phyloP scores from a whole-genome alignment of 2,888 invertebrate genomes.

The Diaprepes abbreviatus region DNA sequence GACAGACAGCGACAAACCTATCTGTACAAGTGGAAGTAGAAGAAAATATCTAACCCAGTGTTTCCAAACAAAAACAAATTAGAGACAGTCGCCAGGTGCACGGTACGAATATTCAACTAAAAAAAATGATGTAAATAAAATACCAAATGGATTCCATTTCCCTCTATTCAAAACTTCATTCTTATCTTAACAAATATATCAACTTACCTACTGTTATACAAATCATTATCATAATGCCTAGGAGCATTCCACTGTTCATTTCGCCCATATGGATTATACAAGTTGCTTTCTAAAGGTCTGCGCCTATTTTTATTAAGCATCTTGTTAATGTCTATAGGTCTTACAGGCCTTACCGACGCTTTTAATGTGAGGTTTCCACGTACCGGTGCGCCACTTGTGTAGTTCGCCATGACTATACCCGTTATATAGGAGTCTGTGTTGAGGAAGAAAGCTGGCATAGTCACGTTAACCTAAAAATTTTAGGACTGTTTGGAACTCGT shows the following conservation, averaged over 20 bases:
- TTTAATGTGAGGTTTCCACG: slow-evolving; percentile 89
- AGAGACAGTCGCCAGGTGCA: too few relatives aligned
- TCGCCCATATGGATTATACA: slow-evolving; percentile 39
- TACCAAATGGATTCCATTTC: too few relatives aligned
- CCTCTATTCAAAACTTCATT: too few relatives aligned
- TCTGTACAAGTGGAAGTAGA: too few relatives aligned
- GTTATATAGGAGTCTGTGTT: slow-evolving; percentile 86
- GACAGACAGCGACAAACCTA: too few relatives aligned
- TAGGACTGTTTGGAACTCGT: too few relatives aligned
- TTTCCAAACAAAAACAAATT: too few relatives aligned
- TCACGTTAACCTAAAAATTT: slow-evolving; percentile 84
- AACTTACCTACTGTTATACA: slow-evolving; percentile 16
- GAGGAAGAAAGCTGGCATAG: slow-evolving; percentile 95
- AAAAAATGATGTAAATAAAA: too few relatives aligned
- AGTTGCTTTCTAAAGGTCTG: slow-evolving; percentile 45
- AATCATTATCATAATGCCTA: slow-evolving; percentile 13
- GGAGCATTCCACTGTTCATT: slow-evolving; percentile 37
- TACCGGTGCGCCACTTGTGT: slow-evolving; percentile 93
- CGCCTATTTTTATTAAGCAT: slow-evolving; percentile 53
- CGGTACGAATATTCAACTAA: too few relatives aligned
- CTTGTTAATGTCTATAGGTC: slow-evolving; percentile 61
- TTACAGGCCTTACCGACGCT: slow-evolving; percentile 82
- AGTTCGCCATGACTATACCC: slow-evolving; percentile 94
- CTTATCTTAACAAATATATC: too few relatives aligned
- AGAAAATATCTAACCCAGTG: too few relatives aligned